Base-by-base conservation (phyloP, 2,888 invertebrate species). In the Torymus tubicola region DNA sequence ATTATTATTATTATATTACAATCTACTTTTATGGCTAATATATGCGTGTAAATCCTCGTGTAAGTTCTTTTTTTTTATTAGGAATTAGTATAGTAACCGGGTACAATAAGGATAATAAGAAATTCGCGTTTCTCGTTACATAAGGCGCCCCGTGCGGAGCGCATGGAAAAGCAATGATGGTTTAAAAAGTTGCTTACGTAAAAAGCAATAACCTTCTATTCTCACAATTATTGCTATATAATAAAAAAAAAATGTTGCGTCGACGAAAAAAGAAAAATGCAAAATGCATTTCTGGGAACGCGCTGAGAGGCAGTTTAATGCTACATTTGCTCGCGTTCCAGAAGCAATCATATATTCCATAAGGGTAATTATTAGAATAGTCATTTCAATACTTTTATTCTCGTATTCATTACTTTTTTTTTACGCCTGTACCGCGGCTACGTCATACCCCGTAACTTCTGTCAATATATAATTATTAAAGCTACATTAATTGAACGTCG, bases 101-200 rank as follows among this genome's bases (percentile, higher is more conserved):
- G 13, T 16, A 16, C 50, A 77, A 71, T 58, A n/a, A 58, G 57
- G 11, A 50, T 50, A 63, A 63, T 42, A 73, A 21, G 52, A 18
- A 69, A 50, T 69, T 74, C 63, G 73, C 52, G 52, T 69, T 57
- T 72, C 57, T 50, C 55, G 53, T 81, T 78, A 74, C 61, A 24
- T 81, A 81, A 81, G 24, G 65, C 12, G n/a, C n/a, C n/a, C n/a
- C n/a, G n/a, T 55, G n/a, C 70, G 68, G 53, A n/a, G n/a, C 31
- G 31, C 57, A 74, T 64, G 73, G 55, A 74, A 68, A 69, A 64
- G 69, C 31, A 69, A 58, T 73, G 50, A 64, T 2, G 64, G 69
- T 78, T 52, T 42, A 81, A 81, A 74, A 74, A 21, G 64, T 50
- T 0, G 11, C 74, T 81, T 81, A 75, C 73, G 81, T 74, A 78